Base-by-base conservation (phyloP, 2,888 invertebrate species). In the Drosophila glabriapex region DNA sequence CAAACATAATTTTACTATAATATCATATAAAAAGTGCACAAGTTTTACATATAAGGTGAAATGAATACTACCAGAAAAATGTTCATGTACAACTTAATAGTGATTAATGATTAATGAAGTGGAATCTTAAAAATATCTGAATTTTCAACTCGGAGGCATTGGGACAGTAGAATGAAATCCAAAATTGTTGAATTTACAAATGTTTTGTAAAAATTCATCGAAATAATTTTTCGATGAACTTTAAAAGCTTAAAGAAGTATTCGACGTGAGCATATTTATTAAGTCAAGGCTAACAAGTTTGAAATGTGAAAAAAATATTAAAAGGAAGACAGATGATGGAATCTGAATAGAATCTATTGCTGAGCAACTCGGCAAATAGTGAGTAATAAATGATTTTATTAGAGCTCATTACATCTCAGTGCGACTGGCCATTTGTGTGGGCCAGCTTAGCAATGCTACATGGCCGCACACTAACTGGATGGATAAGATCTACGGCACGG, bases 401-500 rank as follows among this genome's bases (percentile, higher is more conserved):
- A 90, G 81, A 76, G 69, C 82, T 83, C 85, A 91, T 91, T 89
- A 73, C 87, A 91, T 91, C 90, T 86, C 63, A 62, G 61, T 28
- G 53, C 35, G 39, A 56, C 62, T 55, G 65, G 62, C 46, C 68
- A 58, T 55, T 70, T 56, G 55, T 62, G 56, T 53, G 52, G 62
- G 10, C 53, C 33, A 53, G 39, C 41, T 31, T 25, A 60, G 25
- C 14, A 31, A 31, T 43, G 68, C 55, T 76, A 90, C 91, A 91
- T 92, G 92, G 78, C 77, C 72, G 76, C 81, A 83, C 86, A 90
- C 83, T 82, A 68, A 85, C 80, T 77, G 70, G 53, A 65, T 67
- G 83, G 90, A 90, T 91, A 91, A 90, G 88, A 91, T 91, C 88
- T 73, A 66, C 68, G 68, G 64, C 85, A 89, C 81, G 77, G 25